Evolutionary conservation across 2,113 vertebrate genomes (phyloP).

Genomic region (Heterocephalus glaber): DNA sequence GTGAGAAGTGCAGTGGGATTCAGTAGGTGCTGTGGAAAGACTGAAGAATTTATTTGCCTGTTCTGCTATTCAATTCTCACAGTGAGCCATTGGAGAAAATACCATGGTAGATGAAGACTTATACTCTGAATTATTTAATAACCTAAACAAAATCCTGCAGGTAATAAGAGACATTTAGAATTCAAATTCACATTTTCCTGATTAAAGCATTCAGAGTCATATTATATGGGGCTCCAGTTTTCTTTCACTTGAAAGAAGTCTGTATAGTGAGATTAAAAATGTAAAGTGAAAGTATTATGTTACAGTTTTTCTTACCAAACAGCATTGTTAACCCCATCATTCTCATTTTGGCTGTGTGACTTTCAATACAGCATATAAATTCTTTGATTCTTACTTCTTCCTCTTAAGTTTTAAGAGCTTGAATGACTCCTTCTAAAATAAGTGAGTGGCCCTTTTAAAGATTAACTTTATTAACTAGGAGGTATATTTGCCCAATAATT

Average conservation of each 20-base stretch:
- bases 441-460: background rate
- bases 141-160: background rate
- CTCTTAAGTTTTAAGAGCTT: background rate
- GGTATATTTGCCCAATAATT: conserved; percentile 22
- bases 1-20: background rate
- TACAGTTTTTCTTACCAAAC: background rate
- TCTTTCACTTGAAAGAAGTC: background rate
- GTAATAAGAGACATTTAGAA: background rate
- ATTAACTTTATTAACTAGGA: background rate
- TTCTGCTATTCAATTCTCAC: background rate
- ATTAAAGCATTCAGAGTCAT: background rate
- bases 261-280: background rate
- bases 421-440: background rate
- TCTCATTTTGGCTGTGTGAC: background rate
- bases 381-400: background rate
- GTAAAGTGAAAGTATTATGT: background rate
- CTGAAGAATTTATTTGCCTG: background rate
- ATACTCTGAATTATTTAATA: background rate
- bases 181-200: background rate
- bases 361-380: background rate
- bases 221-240: background rate
- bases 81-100: background rate
- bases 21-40: background rate
- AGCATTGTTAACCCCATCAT: background rate
- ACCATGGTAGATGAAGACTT: background rate